These are phyloP conservation scores for Psilopsiagon aymara DNA, from an alignment of 2,113 vertebrate genomes.

Conservation along the genomic window DNA sequence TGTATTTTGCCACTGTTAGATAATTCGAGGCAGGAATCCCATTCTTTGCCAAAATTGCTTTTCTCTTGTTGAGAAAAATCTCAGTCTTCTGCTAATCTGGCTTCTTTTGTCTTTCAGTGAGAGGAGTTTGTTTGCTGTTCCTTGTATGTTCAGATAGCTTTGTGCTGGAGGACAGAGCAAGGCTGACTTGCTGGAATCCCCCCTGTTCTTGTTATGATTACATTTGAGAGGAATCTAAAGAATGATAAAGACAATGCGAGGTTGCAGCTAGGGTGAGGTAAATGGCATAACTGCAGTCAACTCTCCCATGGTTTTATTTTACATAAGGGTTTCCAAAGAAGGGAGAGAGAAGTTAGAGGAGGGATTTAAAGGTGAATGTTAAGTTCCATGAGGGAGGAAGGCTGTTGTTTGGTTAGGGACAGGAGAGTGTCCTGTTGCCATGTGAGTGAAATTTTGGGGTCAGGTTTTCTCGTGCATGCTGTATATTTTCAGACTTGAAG, in stretches of 20 bases:
- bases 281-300: not conserved
- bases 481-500: not conserved
- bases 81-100: not conserved
- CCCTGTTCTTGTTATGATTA: not conserved
- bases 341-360: not conserved
- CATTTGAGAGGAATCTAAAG: not conserved
- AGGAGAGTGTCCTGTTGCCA: rapidly evolving
- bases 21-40: not conserved
- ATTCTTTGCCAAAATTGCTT: not conserved
- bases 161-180: not conserved
- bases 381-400: not conserved
- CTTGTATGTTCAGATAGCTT: not conserved
- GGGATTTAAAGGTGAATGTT: not conserved
- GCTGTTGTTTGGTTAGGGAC: not conserved
- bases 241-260: not conserved
- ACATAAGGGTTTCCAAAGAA: not conserved
- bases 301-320: not conserved
- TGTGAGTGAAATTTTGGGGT: not conserved
- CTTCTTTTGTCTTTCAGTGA: not conserved
- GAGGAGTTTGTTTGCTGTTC: not conserved
- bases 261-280: not conserved
- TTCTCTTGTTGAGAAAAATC: not conserved
- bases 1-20: not conserved
- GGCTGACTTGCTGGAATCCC: not conserved
- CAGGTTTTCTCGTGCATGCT: rapidly evolving